Evolutionary conservation across 1,140 invertebrate species (phyloP).

Genomic region (Neodiprion virginianus): DNA sequence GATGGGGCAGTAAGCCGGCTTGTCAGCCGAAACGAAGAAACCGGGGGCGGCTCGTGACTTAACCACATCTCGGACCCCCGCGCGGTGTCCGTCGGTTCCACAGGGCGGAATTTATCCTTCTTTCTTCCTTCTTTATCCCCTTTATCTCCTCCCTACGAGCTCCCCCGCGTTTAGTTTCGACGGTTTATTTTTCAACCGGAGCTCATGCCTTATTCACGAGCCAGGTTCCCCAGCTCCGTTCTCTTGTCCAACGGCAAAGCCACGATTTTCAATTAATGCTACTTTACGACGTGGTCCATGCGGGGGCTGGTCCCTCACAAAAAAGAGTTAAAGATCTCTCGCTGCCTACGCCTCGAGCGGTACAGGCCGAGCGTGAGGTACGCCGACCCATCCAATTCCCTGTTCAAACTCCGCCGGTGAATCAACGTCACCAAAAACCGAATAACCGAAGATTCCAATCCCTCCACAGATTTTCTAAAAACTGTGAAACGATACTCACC

Average conservation of each 20-base stretch:
- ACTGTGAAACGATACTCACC: no score
- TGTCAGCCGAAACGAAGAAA: constrained; percentile 24
- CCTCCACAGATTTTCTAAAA: no score
- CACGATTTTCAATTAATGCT: constrained; percentile 7
- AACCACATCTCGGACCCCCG: not conserved
- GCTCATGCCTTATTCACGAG: constrained; percentile 1
- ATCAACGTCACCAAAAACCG: no score
- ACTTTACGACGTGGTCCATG: constrained; percentile 2
- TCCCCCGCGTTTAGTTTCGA: no score
- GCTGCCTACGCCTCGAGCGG: no score
- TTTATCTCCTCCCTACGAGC: no score
- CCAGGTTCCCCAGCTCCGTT: no score
- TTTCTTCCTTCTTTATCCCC: not conserved
- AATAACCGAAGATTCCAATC: no score
- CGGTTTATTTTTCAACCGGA: no score
- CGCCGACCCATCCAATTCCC: no score
- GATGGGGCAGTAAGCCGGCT: constrained; percentile 47
- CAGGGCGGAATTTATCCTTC: not conserved
- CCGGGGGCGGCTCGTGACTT: constrained; percentile 11
- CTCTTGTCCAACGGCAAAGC: not conserved
- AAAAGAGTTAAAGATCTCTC: constrained; percentile 1
- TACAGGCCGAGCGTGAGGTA: no score
- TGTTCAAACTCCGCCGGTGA: no score
- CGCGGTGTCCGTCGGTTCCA: not conserved
- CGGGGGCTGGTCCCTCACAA: not conserved